phyloP scores from a whole-genome alignment of 2,797 vertebrate species.

The Pseudopleuronectes americanus region DNA sequence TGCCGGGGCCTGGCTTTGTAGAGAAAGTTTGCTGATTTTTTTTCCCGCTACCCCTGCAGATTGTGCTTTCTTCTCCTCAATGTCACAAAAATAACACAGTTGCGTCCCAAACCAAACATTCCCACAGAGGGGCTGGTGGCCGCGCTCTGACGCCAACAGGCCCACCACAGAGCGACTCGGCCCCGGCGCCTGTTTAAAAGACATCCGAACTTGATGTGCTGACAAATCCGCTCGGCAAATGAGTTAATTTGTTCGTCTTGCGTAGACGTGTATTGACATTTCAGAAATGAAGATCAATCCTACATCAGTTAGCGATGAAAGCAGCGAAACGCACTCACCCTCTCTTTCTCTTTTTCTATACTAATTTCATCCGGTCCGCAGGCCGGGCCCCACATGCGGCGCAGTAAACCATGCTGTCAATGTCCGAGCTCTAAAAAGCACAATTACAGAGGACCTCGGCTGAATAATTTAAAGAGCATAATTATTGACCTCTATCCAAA shows the following conservation, averaged over 20 bases:
- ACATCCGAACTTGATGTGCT: constrained; percentile 48
- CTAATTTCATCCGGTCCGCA: constrained; percentile 70
- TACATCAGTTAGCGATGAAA: constrained; percentile 18
- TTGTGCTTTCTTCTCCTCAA: constrained; percentile 72
- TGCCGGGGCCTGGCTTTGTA: constrained; percentile 66
- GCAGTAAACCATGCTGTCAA: constrained; percentile 82
- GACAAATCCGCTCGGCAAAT: constrained; percentile 22
- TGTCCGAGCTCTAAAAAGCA: constrained; percentile 87
- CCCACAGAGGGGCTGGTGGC: constrained; percentile 91
- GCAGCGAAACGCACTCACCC: constrained; percentile 34
- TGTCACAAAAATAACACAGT: constrained; percentile 95
- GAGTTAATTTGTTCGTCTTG: constrained; percentile 30
- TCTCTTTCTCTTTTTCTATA: constrained; percentile 23
- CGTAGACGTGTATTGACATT: constrained; percentile 18
- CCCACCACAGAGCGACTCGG: constrained; percentile 82
- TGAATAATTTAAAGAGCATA: constrained; percentile 89
- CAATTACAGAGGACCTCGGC: constrained; percentile 85
- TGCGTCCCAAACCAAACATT: constrained; percentile 98
- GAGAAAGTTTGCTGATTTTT: constrained; percentile 70
- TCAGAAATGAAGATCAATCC: constrained; percentile 20
- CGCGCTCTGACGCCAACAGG: constrained; percentile 83
- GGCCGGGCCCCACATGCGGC: constrained; percentile 64
- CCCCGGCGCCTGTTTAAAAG: constrained; percentile 74
- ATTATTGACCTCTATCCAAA: constrained; percentile 88
- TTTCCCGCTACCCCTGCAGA: constrained; percentile 80